These are phyloP conservation scores for Microtus californicus DNA, from an alignment of 2,797 vertebrate genomes.

Conservation along the genomic window DNA sequence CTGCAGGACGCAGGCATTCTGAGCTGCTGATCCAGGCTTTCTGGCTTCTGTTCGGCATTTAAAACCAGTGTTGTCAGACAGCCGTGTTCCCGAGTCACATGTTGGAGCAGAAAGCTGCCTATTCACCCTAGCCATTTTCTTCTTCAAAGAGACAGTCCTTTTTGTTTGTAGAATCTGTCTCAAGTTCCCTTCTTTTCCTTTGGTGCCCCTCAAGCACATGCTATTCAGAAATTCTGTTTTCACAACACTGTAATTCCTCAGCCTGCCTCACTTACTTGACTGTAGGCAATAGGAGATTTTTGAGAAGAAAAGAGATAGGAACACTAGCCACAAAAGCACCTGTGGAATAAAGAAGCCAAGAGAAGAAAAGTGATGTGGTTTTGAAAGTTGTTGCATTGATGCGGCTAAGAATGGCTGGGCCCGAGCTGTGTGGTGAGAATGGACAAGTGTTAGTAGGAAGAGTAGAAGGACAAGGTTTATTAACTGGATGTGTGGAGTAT, in stretches of 20 bases:
- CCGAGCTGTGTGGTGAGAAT: neutral
- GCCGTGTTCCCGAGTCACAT: neutral
- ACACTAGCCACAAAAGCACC: neutral
- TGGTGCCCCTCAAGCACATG: neutral
- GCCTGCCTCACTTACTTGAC: neutral
- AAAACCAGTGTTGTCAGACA: neutral
- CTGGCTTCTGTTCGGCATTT: neutral
- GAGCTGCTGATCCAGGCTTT: neutral
- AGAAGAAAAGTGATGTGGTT: neutral
- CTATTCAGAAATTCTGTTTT: neutral
- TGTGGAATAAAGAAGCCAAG: neutral
- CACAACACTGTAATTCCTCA: neutral
- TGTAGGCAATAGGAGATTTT: neutral
- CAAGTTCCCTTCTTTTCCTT: neutral
- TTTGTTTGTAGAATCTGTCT: neutral
- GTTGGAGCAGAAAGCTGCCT: neutral
- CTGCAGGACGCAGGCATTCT: neutral
- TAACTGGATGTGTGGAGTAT: neutral
- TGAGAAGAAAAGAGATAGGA: neutral
- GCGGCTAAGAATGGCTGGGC: neutral
- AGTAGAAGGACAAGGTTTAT: no score
- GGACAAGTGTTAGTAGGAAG: neutral
- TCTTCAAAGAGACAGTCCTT: neutral
- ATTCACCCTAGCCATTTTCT: neutral
- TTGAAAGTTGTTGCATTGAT: neutral